Evolutionary conservation across 2,888 invertebrate genomes (phyloP), one percentile per base, ranked within the genome.

Genomic region (Trachelus troglodyta): DNA sequence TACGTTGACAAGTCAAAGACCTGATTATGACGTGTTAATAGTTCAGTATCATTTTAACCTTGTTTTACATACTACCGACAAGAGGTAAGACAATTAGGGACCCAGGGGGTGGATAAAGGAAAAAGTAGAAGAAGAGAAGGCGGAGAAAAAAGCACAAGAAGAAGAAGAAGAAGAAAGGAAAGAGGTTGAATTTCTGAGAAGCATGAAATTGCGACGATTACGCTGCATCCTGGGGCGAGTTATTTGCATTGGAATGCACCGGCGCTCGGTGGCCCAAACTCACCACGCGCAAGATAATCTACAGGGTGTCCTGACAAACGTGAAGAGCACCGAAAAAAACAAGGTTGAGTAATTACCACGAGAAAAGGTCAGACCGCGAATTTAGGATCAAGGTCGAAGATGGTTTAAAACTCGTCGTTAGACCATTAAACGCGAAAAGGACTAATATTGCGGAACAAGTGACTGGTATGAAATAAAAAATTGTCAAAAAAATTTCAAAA

Each of bases 171-270:
- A 69, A 74, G 76, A 15, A 68, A 31, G 74, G 15, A 77, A 82
- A 77, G 80, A 80, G 84, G 85, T 84, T 84, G 87, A 84, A 89
- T 89, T 91, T 91, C 91, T 87, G 87, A 88, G 90, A 91, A 91
- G 85, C 88, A 87, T 87, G 87, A 90, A 91, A 91, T 91, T 90
- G 87, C 90, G 83, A 87, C 87, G 88, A 91, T 91, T 91, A 91
- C 88, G 85, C 83, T 79, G 81, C 84, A 85, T 85, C 87, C 82
- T 85, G 86, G 87, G 90, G 85, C 81, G 83, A 85, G 87, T 84
- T 87, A 91, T 91, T 91, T 90, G 90, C 90, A 91, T 91, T 86
- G 91, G 91, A 91, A 91, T 91, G 90, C 87, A 87, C 84, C 85
- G 83, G 80, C 81, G 83, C 82, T 82, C 84, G 84, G 85, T 86